Percentiles rank a stretch among this genome's conserved stretches.
phyloP scores from a whole-genome alignment of 2,888 invertebrate species.

The Drosophila dives region DNA sequence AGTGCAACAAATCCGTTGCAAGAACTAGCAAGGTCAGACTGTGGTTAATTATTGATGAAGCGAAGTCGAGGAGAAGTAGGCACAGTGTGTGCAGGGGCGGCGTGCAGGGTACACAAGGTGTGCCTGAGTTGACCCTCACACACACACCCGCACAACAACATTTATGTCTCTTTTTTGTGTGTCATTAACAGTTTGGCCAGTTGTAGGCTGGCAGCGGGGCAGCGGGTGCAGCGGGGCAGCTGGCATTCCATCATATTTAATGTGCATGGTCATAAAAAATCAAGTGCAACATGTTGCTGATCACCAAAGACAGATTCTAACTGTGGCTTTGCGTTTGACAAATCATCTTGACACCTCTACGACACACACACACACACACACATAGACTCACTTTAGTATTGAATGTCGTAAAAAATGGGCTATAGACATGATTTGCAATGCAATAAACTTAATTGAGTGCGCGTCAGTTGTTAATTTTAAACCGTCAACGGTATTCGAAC shows the following conservation, averaged over 20 bases:
- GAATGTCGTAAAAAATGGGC: constrained; percentile 76
- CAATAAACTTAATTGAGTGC: constrained; percentile 80
- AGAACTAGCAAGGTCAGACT: constrained; percentile 62
- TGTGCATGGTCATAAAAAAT: constrained; percentile 70
- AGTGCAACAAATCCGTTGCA: constrained; percentile 40
- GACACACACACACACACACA: not conserved
- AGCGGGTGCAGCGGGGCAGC: constrained; percentile 21
- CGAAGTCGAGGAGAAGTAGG: not conserved
- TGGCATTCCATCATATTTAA: constrained; percentile 73
- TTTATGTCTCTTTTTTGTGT: constrained; percentile 29
- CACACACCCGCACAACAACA: constrained; percentile 42
- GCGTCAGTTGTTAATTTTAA: constrained; percentile 79
- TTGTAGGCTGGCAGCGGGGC: constrained; percentile 19
- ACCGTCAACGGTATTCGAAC: constrained; percentile 47
- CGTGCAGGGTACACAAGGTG: not conserved
- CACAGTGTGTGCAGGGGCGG: not conserved
- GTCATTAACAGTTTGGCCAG: constrained; percentile 52
- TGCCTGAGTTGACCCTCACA: constrained; percentile 36
- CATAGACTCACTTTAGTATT: constrained; percentile 40
- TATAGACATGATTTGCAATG: constrained; percentile 78
- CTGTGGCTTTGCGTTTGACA: constrained; percentile 70
- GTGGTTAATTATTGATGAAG: constrained; percentile 72
- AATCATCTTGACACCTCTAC: constrained; percentile 74
- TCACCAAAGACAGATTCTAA: constrained; percentile 53
- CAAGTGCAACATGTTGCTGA: constrained; percentile 75